phyloP scores from a whole-genome alignment of 2,797 vertebrate genomes.

The Micropoecilia bifurca region DNA sequence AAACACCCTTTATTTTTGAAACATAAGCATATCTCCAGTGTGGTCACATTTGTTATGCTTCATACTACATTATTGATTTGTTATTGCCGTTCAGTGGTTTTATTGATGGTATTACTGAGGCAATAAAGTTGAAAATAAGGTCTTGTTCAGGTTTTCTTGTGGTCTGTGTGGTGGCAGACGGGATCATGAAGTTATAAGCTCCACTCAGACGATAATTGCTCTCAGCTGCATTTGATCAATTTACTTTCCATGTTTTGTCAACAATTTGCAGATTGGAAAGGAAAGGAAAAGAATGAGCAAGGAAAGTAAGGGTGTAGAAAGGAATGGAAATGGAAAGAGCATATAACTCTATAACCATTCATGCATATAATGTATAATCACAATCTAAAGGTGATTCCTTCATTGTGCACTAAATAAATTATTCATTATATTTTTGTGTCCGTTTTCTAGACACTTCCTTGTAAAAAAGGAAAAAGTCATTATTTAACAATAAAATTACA shows the following conservation, averaged over 20 bases:
- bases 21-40: not conserved
- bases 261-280: slow-evolving; percentile 38
- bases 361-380: slow-evolving; percentile 66
- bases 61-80: slow-evolving; percentile 8
- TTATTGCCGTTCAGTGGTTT: slow-evolving; percentile 34
- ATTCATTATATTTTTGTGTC: slow-evolving; percentile 11
- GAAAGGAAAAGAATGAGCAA: slow-evolving; percentile 24
- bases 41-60: not conserved
- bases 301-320: slow-evolving; percentile 18
- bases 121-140: slow-evolving; percentile 32
- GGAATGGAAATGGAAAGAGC: slow-evolving; percentile 31
- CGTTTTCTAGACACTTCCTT: slow-evolving; percentile 11
- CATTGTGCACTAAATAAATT: slow-evolving; percentile 42
- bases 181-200: slow-evolving; percentile 54
- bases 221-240: slow-evolving; percentile 68
- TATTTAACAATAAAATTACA: not conserved
- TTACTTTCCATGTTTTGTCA: slow-evolving; percentile 41
- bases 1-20: not conserved
- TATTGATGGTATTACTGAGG: slow-evolving; percentile 22
- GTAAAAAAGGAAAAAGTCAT: not conserved
- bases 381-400: slow-evolving; percentile 60
- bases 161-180: slow-evolving; percentile 60
- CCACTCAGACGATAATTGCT: slow-evolving; percentile 71
- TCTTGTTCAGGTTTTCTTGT: slow-evolving; percentile 60
- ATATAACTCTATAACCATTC: slow-evolving; percentile 47